These are phyloP conservation scores for Anolis apletophallus DNA, from an alignment of 2,797 vertebrate genomes.

Conservation along the genomic window DNA sequence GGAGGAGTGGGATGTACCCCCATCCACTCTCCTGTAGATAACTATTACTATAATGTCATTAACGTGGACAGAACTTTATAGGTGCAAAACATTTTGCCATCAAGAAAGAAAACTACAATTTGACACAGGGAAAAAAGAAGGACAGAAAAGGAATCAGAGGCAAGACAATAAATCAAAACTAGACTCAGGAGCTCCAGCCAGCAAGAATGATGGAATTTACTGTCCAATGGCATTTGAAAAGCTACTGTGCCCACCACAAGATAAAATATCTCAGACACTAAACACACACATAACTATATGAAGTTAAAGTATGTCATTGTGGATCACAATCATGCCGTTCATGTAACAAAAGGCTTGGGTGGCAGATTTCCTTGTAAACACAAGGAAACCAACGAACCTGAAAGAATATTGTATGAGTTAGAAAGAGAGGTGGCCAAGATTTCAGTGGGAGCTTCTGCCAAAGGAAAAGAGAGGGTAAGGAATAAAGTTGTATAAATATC, in stretches of 20 bases:
- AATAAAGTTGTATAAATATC: neutral
- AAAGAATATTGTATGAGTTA: neutral
- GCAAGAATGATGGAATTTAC: no score
- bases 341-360: no score
- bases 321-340: neutral
- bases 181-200: no score
- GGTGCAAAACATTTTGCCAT: neutral
- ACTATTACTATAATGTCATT: neutral
- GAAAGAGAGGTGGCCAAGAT: neutral
- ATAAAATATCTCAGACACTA: no score
- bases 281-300: neutral
- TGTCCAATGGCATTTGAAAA: no score
- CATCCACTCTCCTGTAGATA: no score
- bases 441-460: neutral
- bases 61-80: neutral
- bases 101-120: no score
- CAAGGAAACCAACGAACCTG: no score
- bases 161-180: neutral
- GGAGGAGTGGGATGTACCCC: no score
- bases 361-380: neutral
- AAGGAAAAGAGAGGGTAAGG: neutral
- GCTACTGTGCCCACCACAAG: no score
- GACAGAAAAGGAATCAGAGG: neutral
- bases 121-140: neutral
- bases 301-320: neutral